Evolutionary conservation across 1,140 invertebrate genomes (phyloP), one percentile per base, ranked within the genome.

Genomic region (Drosophila nigromelanica): DNA sequence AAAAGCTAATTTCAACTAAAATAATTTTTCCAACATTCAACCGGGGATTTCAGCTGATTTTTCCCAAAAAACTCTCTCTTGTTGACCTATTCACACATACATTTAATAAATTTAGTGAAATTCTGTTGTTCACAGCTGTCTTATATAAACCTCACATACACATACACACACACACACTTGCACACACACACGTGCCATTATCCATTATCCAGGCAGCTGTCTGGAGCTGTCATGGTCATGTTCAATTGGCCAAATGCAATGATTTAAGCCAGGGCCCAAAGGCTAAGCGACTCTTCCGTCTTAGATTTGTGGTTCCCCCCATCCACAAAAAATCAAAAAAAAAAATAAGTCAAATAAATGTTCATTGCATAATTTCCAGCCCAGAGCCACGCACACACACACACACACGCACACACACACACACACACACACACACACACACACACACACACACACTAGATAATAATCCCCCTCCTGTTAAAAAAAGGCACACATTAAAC

Each of bases 211-310:
- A 21, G 27, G 11, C 40, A 52, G 58, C 66, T 67, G 52, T 58
- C 47, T 35, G 54, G 11, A 35, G 27, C 79, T 85, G 80, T 85
- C 80, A 79, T 75, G 80, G 80, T 76, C 80, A 78, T 76, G 76
- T 74, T 76, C 72, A 85, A 76, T 83, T 60, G 59, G 60, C 6
- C 21, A 42, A 52, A 67, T 43, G 75, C 63, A 78, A 80, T 68
- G 55, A 37, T 54, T 60, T 39, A 79, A 43, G 59, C 73, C 63
- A 74, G 61, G 3, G 66, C 70, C 72, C 58, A 67, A 51, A 47
- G 61, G 52, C 40, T 12, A 50, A 76, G 37, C 68, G 24, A 10
- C 73, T 85, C 80, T 86, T 85, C 80, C 80, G 76, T 85, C 80
- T 85, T 67, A 73, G 80, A 85, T 86, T 70, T 67, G 18, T 15